Evolutionary conservation across 2,888 invertebrate species (phyloP), one percentile per base, ranked within the genome.

Genomic region (Elegia similella): DNA sequence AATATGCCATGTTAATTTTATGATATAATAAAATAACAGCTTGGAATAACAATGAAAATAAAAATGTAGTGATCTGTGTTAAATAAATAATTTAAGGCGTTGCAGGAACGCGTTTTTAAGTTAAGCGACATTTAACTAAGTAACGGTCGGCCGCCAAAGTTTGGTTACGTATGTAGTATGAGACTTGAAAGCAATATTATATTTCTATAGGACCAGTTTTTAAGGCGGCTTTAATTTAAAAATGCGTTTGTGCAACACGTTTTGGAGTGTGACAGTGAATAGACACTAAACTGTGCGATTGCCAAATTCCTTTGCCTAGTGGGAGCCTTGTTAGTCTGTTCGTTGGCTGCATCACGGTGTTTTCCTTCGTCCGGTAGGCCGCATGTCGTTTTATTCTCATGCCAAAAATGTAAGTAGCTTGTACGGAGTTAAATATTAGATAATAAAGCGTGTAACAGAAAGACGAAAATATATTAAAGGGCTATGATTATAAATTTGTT

Each of bases 1-100:
- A 46, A 29, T 23, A 15, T 7, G 46, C 46, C 46, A 46, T 46
- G 47, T 48, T 48, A 30, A 48, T 29, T 48, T 48, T 29, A 48
- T 17, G 17, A 2, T 2, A 42, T 42, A 13, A n/a, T n/a, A 43
- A 16, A 46, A 29, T 13, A 30, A 48, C 30, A 30, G 30, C 47
- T 48, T 30, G n/a, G 47, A 29, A 13, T 15, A 30, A 29, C 29
- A 48, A n/a, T 30, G 8, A 15, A 23, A 23, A 23, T 23, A 3
- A 23, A 23, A 23, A 3, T 7, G 8, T 46, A 30, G 8, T 29
- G 17, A 48, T 48, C 30, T 48, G 47, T 48, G 30, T 30, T 29
- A 7, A 30, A 13, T n/a, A 7, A 13, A 46, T 43, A 2, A 43
- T 43, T 23, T 23, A 43, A 1, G 43, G 16, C 7, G 15, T 13